Conservation (phyloP, 2,113 vertebrate genomes). For the Platysternon megacephalum region DNA sequence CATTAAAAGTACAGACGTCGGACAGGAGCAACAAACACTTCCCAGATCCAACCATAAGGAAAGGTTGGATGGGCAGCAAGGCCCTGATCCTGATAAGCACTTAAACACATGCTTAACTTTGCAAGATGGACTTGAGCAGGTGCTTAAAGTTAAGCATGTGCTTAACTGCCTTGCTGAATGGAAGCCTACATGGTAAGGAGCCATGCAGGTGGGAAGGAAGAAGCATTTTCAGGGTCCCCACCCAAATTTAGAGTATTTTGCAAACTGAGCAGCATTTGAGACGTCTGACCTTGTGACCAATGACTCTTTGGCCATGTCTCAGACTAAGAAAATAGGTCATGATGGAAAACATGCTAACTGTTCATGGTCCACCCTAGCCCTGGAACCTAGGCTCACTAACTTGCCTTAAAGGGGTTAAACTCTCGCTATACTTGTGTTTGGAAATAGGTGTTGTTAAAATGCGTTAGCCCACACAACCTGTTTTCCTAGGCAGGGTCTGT, state of each 20-base stretch:
- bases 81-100: background rate
- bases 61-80: background rate
- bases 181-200: background rate
- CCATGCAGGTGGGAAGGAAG: fast-evolving
- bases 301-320: background rate
- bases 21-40: background rate
- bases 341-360: background rate
- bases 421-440: background rate
- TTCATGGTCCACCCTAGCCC: background rate
- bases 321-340: conserved; percentile 2
- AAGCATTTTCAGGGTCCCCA: background rate
- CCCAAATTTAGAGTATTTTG: background rate
- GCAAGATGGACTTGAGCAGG: background rate
- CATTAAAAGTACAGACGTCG: fast-evolving
- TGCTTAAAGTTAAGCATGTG: background rate
- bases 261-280: background rate
- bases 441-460: background rate
- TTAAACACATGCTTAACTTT: background rate
- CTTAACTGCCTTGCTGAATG: background rate
- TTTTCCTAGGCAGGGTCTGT: background rate
- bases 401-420: background rate
- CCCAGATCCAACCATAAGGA: background rate
- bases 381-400: background rate
- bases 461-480: background rate
- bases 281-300: background rate